Base-by-base conservation (phyloP, 2,888 invertebrate species). In the Panzeria rudis region DNA sequence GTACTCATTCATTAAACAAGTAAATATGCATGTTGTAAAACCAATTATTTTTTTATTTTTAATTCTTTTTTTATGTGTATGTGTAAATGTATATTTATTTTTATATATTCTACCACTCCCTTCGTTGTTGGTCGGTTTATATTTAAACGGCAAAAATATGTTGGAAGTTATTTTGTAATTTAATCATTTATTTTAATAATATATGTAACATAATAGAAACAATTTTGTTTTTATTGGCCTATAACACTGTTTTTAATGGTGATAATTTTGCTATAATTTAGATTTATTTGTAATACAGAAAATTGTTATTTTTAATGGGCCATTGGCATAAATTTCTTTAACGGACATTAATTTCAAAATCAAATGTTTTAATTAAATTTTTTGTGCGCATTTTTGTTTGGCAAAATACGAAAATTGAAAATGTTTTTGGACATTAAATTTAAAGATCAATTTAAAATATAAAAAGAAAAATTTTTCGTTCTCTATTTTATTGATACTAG, bases 21-120 rank as follows among this genome's bases (percentile, higher is more conserved):
- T 32, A 76, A 66, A 66, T 76, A 75, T 32, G 25, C 20, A 47
- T 71, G 59, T 68, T 81, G 41, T 32, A 44, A 76, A 82, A 35
- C 44, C 62, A 82, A 82, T 76, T 54, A 66, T 78, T 68, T 61
- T 59, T 62, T 64, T 72, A 59, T 73, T 54, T 80, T 81, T 75
- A 71, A 73, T 73, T 68, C 25, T 23, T 61, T 61, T 73, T 62
- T 20, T 79, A 38, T 52, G 7, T 44, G 17, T 69, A 17, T n/a
- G 35, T 50, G 47, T 56, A 25, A n/a, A n/a, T n/a, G n/a, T n/a
- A n/a, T n/a, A n/a, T n/a, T 29, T 38, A 15, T 62, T n/a, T 35
- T 64, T 11, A n/a, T 47, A 6, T 47, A 4, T n/a, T n/a, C n/a
- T n/a, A 17, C 32, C 54, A 9, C 38, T 32, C 20, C 25, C n/a